These are phyloP conservation scores for Anas bernieri DNA, from an alignment of 2,797 vertebrate genomes.

Conservation along the genomic window DNA sequence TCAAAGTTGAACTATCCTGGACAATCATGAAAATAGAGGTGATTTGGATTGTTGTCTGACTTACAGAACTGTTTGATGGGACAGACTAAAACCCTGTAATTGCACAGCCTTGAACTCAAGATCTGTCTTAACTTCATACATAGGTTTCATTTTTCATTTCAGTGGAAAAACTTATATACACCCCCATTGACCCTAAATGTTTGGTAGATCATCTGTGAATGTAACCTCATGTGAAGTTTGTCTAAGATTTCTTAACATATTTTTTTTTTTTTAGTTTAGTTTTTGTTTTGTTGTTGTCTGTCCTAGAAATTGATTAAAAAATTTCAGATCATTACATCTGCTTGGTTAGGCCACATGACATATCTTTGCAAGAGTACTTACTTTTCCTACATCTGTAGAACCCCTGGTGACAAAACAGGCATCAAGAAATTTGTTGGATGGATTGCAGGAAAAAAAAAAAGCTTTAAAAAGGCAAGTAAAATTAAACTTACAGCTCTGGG, in stretches of 20 bases:
- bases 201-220: neutral
- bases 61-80: neutral
- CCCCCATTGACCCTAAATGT: neutral
- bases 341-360: neutral
- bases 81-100: neutral
- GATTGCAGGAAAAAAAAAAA: neutral
- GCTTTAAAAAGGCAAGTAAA: constrained; percentile 58
- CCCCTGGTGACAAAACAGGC: neutral
- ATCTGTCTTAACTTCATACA: neutral
- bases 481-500: constrained; percentile 66
- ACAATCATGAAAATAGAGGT: neutral
- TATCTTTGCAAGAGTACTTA: neutral
- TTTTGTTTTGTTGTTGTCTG: neutral
- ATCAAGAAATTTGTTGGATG: neutral
- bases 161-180: neutral
- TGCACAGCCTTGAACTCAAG: neutral
- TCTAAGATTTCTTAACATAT: neutral
- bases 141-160: neutral
- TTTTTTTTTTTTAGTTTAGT: neutral
- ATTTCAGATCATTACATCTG: neutral
- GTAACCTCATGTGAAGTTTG: neutral
- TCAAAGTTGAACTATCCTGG: neutral
- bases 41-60: neutral
- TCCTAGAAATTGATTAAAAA: neutral
- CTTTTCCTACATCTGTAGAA: neutral